These are phyloP conservation scores for Hycleus cichorii DNA, from an alignment of 1,140 invertebrate genomes.

Conservation along the genomic window DNA sequence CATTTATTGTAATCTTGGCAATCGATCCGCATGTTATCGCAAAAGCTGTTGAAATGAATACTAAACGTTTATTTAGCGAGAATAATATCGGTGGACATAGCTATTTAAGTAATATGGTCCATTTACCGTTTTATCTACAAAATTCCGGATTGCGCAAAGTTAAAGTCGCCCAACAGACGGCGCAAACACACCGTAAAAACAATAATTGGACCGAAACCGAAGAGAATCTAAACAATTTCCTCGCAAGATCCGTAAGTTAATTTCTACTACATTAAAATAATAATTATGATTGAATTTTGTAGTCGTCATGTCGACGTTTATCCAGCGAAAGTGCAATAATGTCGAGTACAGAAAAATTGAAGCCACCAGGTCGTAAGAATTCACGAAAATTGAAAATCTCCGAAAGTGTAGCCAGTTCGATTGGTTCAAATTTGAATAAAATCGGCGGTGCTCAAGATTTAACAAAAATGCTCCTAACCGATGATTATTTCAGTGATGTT, in stretches of 20 bases:
- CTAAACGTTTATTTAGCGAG: constrained; percentile 73
- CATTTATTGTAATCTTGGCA: constrained; percentile 88
- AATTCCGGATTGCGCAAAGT: constrained; percentile 88
- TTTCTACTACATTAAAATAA: not conserved
- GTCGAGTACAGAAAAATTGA: constrained; percentile 67
- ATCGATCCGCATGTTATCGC: constrained; percentile 97
- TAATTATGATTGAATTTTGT: constrained; percentile 10
- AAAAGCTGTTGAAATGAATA: constrained; percentile 91
- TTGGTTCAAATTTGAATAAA: constrained; percentile 78
- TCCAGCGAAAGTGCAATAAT: constrained; percentile 73
- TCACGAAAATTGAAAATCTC: constrained; percentile 68
- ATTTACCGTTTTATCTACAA: constrained; percentile 95
- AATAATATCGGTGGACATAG: constrained; percentile 89
- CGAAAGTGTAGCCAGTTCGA: constrained; percentile 82
- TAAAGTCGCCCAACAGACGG: constrained; percentile 76
- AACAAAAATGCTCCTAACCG: constrained; percentile 82
- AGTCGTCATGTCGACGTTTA: constrained; percentile 57
- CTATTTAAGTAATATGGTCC: constrained; percentile 93
- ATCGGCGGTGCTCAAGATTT: constrained; percentile 63
- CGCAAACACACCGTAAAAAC: constrained; percentile 43
- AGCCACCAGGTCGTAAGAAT: constrained; percentile 44
- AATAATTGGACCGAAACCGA: constrained; percentile 37
- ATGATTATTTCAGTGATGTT: constrained; percentile 96
- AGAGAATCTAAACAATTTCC: constrained; percentile 41
- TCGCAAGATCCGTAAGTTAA: constrained; percentile 33